Evolutionary conservation across 2,888 invertebrate genomes (phyloP), one percentile per base, ranked within the genome.

Genomic region (Drosophila greeni): DNA sequence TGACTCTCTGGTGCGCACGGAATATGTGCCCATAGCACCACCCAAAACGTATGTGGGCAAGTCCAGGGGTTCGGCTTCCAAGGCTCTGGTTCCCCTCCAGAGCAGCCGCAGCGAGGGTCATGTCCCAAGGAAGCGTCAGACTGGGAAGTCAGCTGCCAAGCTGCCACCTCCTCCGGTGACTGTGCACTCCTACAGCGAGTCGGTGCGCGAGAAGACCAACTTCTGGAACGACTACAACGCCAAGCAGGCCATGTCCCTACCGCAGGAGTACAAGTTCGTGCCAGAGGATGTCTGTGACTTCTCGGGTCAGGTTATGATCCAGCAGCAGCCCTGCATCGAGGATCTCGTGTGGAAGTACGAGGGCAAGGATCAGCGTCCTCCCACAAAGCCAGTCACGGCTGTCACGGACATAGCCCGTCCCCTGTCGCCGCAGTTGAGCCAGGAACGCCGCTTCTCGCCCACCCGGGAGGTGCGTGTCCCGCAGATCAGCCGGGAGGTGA

Each of bases 251-350:
- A 68, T 68, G 68, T 68, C 69, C 5, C 59, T 71, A 67, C 70
- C 95, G 5, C 73, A 81, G 94, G 91, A 93, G 73, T 94, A 94
- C 1, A 92, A 93, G 76, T 94, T 95, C 86, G 91, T 91, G 78
- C 73, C 77, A 0, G 79, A 76, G 58, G 75, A 79, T 31, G 43
- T 71, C 34, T 79, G 74, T 9, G 83, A 81, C n/a, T 77, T 61
- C n/a, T n/a, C 42, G 11, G 12, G 14, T 14, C 62, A 31, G 20
- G 9, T 23, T 0, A 31, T 9, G 68, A 14, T 89, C 89, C 3
- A 87, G 87, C 3, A 87, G 87, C 24, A 89, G 87, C 4, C 59
- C 12, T 89, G 90, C 33, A 88, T 89, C 5, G 87, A 88, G 31
- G 88, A 88, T 36, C 75, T 88, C 8, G 87, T 87, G 4, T 85